A percentile compares a stretch with the other conserved stretches of the same genome.
Conservation (phyloP, 2,113 vertebrate species). For the Gymnarchus niloticus region DNA sequence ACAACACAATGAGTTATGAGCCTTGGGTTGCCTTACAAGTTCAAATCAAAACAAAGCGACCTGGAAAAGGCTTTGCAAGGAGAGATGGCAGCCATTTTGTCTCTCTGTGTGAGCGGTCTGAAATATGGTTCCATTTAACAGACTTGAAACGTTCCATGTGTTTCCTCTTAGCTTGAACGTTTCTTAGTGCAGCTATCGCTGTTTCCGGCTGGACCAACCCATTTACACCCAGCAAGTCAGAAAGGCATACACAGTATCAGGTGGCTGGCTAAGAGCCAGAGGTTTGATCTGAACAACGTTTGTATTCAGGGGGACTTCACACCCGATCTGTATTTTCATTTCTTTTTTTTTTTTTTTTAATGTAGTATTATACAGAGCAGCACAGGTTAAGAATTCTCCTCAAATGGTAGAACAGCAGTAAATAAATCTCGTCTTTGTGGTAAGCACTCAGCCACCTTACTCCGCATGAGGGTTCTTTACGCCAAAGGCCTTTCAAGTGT, state of each 20-base stretch:
- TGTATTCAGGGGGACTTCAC: background rate
- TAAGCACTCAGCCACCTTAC: background rate
- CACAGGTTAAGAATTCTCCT: background rate
- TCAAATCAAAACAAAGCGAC: constrained; percentile 15
- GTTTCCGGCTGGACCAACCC: background rate
- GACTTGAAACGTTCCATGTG: background rate
- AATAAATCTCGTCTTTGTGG: background rate
- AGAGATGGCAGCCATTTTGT: background rate
- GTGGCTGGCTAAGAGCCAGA: background rate
- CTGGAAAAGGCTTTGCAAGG: background rate
- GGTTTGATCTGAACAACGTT: background rate
- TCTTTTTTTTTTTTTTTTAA: background rate
- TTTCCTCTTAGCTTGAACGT: background rate
- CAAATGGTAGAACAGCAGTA: background rate
- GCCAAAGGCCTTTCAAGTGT: background rate
- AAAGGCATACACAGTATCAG: background rate
- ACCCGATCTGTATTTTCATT: background rate
- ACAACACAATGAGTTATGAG: constrained; percentile 14
- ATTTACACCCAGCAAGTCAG: background rate
- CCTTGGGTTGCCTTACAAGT: background rate
- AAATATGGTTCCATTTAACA: constrained; percentile 20
- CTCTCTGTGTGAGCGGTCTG: background rate
- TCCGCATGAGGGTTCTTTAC: background rate
- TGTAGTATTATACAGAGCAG: background rate
- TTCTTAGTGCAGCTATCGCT: background rate